Conservation (phyloP, 2,797 vertebrate species). For the Tragelaphus oryx region DNA sequence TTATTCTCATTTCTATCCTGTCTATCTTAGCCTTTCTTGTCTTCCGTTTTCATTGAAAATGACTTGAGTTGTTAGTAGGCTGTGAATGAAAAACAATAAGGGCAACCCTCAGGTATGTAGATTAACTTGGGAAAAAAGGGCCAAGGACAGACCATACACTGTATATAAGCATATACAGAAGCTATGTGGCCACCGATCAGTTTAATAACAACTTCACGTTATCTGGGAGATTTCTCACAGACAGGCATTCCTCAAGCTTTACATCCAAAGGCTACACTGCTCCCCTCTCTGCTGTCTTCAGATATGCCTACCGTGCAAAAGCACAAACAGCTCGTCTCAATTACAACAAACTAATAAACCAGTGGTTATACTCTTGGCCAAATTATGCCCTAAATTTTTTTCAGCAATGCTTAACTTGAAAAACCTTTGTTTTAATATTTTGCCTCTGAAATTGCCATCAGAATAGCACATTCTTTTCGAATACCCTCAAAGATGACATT, state of each 20-base stretch:
- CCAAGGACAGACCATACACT: constrained; percentile 24
- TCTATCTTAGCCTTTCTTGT: background rate
- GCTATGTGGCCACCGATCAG: background rate
- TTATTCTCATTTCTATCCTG: constrained; percentile 14
- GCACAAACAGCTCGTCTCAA: background rate
- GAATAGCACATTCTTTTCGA: background rate
- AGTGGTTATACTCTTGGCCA: background rate
- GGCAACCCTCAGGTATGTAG: background rate
- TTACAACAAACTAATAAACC: background rate
- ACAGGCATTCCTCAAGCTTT: background rate
- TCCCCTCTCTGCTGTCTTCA: background rate
- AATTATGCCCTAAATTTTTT: background rate
- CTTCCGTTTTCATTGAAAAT: background rate
- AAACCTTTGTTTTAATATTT: background rate
- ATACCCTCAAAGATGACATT: background rate
- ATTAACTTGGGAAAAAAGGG: background rate
- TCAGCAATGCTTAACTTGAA: constrained; percentile 29
- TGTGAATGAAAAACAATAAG: background rate
- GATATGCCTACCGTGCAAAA: background rate
- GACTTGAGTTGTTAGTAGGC: background rate
- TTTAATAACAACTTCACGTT: background rate
- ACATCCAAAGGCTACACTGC: background rate
- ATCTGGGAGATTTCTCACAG: constrained; percentile 4
- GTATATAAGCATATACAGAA: background rate
- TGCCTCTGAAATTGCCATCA: background rate